Evolutionary conservation across 1,140 invertebrate genomes (phyloP).

Genomic region (Calycopis cecrops): DNA sequence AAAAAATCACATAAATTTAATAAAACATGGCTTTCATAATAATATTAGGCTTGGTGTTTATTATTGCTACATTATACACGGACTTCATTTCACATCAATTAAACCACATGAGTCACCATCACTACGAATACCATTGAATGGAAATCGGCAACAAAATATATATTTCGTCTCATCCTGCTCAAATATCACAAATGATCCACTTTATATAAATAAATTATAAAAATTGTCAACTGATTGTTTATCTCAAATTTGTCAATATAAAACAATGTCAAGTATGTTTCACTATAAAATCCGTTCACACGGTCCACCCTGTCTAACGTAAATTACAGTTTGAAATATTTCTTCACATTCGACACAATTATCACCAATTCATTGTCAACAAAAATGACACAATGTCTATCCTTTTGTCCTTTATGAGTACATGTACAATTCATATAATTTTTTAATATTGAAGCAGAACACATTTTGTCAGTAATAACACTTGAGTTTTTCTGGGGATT

Average conservation of each 20-base stretch:
- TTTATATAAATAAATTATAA: conserved; percentile 72
- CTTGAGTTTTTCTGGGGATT: background rate
- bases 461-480: background rate
- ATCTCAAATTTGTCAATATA: conserved; percentile 40
- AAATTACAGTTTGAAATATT: conserved; percentile 56
- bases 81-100: conserved; percentile 23
- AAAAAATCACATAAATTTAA: conserved; percentile 62
- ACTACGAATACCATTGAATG: conserved; percentile 30
- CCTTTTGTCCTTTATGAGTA: conserved; percentile 48
- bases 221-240: conserved; percentile 66
- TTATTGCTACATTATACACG: conserved; percentile 41
- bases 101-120: background rate
- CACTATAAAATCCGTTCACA: conserved; percentile 65
- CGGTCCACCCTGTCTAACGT: conserved; percentile 66
- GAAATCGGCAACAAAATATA: conserved; percentile 28
- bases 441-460: background rate
- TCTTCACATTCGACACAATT: conserved; percentile 55
- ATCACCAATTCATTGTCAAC: conserved; percentile 61
- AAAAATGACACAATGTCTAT: conserved; percentile 41
- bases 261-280: conserved; percentile 69
- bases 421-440: conserved; percentile 2
- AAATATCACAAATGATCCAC: conserved; percentile 67
- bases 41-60: conserved; percentile 58
- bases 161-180: conserved; percentile 46
- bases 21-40: conserved; percentile 52